Percentiles rank a stretch among this genome's conserved stretches.
These are phyloP conservation scores for Artibeus jamaicensis DNA, from an alignment of 2,797 vertebrate genomes.

Conservation along the genomic window DNA sequence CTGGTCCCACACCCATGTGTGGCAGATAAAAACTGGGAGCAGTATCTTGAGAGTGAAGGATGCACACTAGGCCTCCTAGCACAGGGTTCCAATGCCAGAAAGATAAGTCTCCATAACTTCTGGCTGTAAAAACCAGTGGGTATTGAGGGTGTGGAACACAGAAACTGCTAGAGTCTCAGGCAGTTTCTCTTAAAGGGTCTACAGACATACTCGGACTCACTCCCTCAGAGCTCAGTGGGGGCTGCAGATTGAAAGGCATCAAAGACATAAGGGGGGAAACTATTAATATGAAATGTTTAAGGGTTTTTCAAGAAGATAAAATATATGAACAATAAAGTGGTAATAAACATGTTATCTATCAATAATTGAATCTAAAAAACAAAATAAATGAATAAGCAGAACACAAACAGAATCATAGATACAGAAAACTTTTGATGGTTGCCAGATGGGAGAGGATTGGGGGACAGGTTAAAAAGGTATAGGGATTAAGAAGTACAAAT, in stretches of 20 bases:
- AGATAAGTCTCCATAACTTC: background rate
- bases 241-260: background rate
- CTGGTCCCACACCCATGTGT: background rate
- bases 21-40: background rate
- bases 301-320: background rate
- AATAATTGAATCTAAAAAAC: background rate
- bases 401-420: too few species aligned
- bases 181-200: background rate
- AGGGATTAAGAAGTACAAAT: background rate
- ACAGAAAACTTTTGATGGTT: too few species aligned
- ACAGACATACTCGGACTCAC: background rate
- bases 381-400: background rate
- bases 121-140: background rate
- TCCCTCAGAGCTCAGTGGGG: background rate
- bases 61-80: background rate
- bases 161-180: background rate
- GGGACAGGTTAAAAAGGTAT: too few species aligned
- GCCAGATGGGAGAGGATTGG: too few species aligned
- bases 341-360: background rate
- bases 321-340: background rate
- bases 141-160: background rate
- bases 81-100: background rate
- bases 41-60: background rate
- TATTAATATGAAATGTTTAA: background rate
- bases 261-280: background rate